Base-by-base conservation (phyloP, 2,888 invertebrate genomes). In the Dolichomitus sp. region DNA sequence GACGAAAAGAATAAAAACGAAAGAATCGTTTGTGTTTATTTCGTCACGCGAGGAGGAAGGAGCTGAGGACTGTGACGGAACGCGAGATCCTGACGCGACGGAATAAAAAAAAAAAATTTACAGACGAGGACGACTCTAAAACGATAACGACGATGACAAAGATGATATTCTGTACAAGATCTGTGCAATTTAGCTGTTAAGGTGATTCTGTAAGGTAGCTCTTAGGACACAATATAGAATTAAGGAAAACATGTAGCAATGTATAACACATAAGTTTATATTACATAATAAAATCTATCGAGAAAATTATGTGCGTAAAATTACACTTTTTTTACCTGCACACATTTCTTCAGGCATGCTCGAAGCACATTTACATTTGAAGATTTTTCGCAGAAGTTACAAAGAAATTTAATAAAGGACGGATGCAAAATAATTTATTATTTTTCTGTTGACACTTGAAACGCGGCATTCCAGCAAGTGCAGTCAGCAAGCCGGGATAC, bases 241-340 rank as follows among this genome's bases (percentile, higher is more conserved):
- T 89, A 88, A 88, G 87, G 84, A 14, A 66, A 87, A 90, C 88
- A 91, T 92, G 91, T 92, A 92, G 90, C 89, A 88, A 90, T 91
- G 92, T 91, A 91, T 92, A 92, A 92, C 90, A 91, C 88, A 92
- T 92, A 93, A 92, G 91, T 93, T 93, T 92, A 92, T 92, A 93
- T 92, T 93, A 92, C 91, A 92, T 92, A 93, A 92, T 92, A 93
- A 92, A 93, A 93, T 90, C 89, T 92, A 90, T 91, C 90, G 86
- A 90, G 91, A 90, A 92, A 90, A 87, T 61, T 63, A 84, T 54
- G 14, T 33, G 63, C 17, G 17, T 27, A 30, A 14, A n/a, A 57
- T 6, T 40, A 3, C 4, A 70, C 30, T 17, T 52, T 70, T 40
- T 33, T 75, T 59, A 54, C 52, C 30, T 45, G 33, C 4, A 7